Base-by-base conservation (phyloP, 1,140 invertebrate species). In the Phocides pigmalion region DNA sequence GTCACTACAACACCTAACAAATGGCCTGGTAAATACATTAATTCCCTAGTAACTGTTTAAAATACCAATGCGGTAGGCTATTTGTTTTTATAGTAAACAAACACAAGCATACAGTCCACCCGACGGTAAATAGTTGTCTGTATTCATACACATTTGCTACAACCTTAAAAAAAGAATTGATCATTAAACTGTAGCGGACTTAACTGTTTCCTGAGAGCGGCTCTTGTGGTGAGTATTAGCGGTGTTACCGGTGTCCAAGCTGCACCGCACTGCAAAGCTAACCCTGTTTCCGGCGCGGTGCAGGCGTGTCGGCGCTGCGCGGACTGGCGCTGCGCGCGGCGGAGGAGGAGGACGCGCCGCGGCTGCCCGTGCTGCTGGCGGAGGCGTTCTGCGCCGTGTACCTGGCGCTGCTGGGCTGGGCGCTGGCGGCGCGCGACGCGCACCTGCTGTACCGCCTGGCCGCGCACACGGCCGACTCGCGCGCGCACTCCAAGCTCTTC, bases 291-390 rank as follows among this genome's bases (percentile, higher is more conserved):
- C n/a, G n/a, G n/a, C n/a, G n/a, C n/a, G n/a, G n/a, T n/a, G 17
- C 16, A 92, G 91, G 98, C 19, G 98, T 99, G 0, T 97, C 98
- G 1, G 98, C 97, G 69, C 92, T 99, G 37, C 94, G 98, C 9
- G 97, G 98, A 0, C 91, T 99, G 39, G 89, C 99, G 2, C 95
- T 97, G 0, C 93, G 98, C 11, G 98, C 99, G 76, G 98, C 99
- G 73, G 98, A 98, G 83, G 98, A 99, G 81, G 98, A 99, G 80
- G 98, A 99, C 85, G 95, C 97, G 0, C 98, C 98, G 0, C 96
- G 98, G 74, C 90, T 99, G 19, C 97, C 97, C 71, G 96, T 99
- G 14, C 92, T 99, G 0, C 93, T 99, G 8, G 96, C 97, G 59
- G 98, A 99, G 91, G 95, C 97, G 0, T 98, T 99, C 84, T 95